phyloP scores from a whole-genome alignment of 2,113 vertebrate genomes.

The Hyaena hyaena region DNA sequence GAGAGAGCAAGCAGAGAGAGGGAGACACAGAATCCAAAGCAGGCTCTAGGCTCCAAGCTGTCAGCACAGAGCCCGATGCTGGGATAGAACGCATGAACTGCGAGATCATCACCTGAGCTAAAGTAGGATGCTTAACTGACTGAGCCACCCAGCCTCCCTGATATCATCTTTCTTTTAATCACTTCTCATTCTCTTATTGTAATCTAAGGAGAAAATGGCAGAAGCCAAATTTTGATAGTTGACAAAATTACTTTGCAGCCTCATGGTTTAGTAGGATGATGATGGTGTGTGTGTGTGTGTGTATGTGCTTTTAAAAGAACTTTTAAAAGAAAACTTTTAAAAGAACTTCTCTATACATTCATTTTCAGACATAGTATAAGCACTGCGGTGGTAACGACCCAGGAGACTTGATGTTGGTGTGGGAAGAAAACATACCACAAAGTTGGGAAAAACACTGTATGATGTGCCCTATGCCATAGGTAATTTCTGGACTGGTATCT shows the following conservation, averaged over 20 bases:
- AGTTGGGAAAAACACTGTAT: neutral
- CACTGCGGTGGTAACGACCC: neutral
- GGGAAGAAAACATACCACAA: neutral
- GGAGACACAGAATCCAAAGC: too few relatives aligned
- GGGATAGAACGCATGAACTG: too few relatives aligned
- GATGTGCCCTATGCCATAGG: neutral
- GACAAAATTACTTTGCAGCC: neutral
- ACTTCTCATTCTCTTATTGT: neutral
- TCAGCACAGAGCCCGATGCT: too few relatives aligned
- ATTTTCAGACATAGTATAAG: slow-evolving; percentile 10
- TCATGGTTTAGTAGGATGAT: neutral
- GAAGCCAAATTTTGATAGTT: neutral
- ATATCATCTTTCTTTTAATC: neutral
- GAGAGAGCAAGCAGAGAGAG: too few relatives aligned
- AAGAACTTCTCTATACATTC: neutral
- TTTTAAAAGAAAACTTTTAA: slow-evolving; percentile 46
- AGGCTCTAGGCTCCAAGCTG: too few relatives aligned
- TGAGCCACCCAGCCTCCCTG: too few relatives aligned
- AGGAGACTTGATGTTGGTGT: neutral
- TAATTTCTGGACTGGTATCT: neutral
- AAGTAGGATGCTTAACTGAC: too few relatives aligned
- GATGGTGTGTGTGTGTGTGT: neutral
- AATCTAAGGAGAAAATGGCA: slow-evolving; percentile 41
- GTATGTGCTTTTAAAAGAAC: too few relatives aligned
- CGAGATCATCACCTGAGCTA: too few relatives aligned